Conservation (phyloP, 2,888 invertebrate genomes). For the Cecidostiba fungosa region DNA sequence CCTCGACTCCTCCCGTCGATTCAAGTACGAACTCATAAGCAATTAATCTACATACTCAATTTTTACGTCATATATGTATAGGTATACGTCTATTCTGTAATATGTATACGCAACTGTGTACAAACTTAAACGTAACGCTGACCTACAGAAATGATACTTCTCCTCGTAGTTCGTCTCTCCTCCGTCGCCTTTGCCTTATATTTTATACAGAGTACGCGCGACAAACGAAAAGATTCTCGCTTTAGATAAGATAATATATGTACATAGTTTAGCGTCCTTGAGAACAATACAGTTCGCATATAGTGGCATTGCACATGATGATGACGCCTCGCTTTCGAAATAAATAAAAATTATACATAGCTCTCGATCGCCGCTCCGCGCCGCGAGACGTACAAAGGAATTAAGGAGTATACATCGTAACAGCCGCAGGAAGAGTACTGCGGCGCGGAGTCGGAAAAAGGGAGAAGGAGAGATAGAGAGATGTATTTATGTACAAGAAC, state of each 20-base stretch:
- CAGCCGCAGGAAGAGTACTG: not conserved
- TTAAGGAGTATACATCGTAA: not conserved
- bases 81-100: not conserved
- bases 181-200: not conserved
- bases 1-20: not conserved
- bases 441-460: not conserved
- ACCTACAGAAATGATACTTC: not conserved
- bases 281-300: not conserved
- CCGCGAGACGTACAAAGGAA: not conserved
- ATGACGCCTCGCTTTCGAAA: not conserved
- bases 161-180: constrained; percentile 34
- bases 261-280: not conserved
- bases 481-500: constrained; percentile 42
- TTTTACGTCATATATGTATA: not conserved
- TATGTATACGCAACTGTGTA: constrained; percentile 48
- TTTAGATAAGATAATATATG: not conserved
- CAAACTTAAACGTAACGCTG: constrained; percentile 48
- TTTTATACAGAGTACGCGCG: constrained; percentile 43
- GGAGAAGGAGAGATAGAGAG: not conserved
- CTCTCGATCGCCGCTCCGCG: not conserved
- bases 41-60: constrained; percentile 35
- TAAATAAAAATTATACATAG: constrained; percentile 3
- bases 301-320: not conserved
- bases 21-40: constrained; percentile 41
- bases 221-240: not conserved